Conservation (phyloP, 2,888 invertebrate species). For the Apeira syringaria region DNA sequence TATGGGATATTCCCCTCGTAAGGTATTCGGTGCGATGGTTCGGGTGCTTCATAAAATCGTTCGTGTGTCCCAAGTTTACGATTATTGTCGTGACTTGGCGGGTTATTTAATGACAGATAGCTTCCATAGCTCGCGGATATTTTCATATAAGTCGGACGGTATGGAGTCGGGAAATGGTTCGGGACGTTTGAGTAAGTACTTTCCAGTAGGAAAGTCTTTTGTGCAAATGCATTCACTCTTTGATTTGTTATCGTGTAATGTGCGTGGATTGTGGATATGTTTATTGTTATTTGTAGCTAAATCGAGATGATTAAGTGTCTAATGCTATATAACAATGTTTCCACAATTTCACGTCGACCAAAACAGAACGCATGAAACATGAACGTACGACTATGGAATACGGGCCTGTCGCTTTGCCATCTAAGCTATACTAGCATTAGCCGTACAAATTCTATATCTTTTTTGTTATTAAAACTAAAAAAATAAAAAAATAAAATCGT, state of each 20-base stretch:
- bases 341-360: too few relatives aligned
- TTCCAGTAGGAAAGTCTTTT: slow-evolving; percentile 2
- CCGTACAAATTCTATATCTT: too few relatives aligned
- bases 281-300: background rate
- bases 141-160: slow-evolving; percentile 30
- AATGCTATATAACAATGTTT: too few relatives aligned
- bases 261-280: background rate
- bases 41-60: slow-evolving; percentile 52
- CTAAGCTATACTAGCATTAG: too few relatives aligned
- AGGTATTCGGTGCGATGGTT: slow-evolving; percentile 40
- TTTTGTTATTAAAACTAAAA: too few relatives aligned
- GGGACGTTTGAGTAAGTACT: slow-evolving; percentile 7
- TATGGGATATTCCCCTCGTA: slow-evolving; percentile 42
- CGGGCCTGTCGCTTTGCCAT: too few relatives aligned
- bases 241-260: background rate
- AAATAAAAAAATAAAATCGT: too few relatives aligned
- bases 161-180: slow-evolving; percentile 36
- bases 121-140: slow-evolving; percentile 34
- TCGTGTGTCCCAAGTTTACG: slow-evolving; percentile 55
- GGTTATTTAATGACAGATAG: slow-evolving; percentile 45
- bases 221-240: background rate
- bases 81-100: slow-evolving; percentile 14
- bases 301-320: background rate
- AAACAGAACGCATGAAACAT: too few relatives aligned
- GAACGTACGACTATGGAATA: too few relatives aligned